Evolutionary conservation across 2,797 vertebrate species (phyloP), one percentile per base, ranked within the genome.

Genomic region (Channallabes apus): DNA sequence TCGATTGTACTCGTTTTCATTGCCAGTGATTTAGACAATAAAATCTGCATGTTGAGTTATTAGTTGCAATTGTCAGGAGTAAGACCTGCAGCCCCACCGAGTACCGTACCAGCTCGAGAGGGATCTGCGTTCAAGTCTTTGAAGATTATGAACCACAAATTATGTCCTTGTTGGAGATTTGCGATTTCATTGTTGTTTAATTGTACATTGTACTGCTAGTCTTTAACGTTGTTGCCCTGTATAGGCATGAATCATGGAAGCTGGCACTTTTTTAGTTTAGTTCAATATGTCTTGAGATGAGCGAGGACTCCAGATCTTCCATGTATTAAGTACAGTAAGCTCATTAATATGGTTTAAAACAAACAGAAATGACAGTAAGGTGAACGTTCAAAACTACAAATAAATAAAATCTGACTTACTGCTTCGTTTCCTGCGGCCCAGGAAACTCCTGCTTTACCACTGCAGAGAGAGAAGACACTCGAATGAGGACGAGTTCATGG

Each of bases 401-500:
- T 22, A n/a, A 71, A 82, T n/a, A 82, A 81, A 41, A 81, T 9
- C 78, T 27, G 95, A 97, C 97, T 97, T 93, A 97, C 97, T 97
- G 89, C 92, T 93, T 96, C 32, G 94, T 93, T 88, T 97, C 96
- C 93, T 97, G 91, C 91, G 96, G 96, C 91, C 96, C 90, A 82
- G 97, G 94, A 92, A 98, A 98, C 80, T 97, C 97, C 92, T 97
- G 94, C 54, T 94, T 95, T 91, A 97, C 97, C 88, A 95, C 97
- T 98, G 94, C 24, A 38, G 89, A 86, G 79, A 87, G 79, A 78
- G 88, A 17, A 59, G 7, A 79, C 11, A 58, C 12, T 24, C 1
- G 17, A 76, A 76, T 79, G 59, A 79, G 35, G 41, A 75, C 35
- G 1, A 80, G 84, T 14, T 41, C 2, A 54, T 62, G 41, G 61